Percentiles rank a stretch among this genome's conserved stretches.
Conservation (phyloP, 2,113 vertebrate genomes). For the Pelvicachromis taeniatus region DNA sequence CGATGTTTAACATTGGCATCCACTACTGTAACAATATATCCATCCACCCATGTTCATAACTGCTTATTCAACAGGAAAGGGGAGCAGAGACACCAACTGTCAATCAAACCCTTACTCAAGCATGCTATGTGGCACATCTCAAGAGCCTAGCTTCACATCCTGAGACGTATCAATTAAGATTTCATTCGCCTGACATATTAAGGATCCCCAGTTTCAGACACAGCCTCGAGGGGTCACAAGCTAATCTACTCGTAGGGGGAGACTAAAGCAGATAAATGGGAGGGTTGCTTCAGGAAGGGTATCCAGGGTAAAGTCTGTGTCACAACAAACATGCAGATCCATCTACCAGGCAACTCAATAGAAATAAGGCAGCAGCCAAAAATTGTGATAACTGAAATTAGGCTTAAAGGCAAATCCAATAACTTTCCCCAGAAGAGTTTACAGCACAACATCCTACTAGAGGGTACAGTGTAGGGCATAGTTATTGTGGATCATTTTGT, state of each 20-base stretch:
- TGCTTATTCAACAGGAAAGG: not conserved
- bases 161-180: not conserved
- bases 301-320: not conserved
- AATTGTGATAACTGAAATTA: not conserved
- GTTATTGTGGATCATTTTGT: not conserved
- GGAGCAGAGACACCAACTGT: not conserved
- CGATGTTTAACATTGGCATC: not conserved
- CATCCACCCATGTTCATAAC: not conserved
- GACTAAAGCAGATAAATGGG: not conserved
- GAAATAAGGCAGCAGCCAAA: not conserved
- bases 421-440: not conserved
- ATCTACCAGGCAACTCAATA: not conserved
- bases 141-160: not conserved
- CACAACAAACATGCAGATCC: not conserved
- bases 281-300: not conserved
- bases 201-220: not conserved
- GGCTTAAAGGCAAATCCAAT: not conserved
- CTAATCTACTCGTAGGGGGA: accelerated
- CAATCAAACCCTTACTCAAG: not conserved
- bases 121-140: not conserved
- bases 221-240: not conserved
- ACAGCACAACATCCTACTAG: not conserved
- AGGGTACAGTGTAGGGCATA: not conserved
- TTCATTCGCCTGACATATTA: not conserved
- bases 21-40: not conserved